Evolutionary conservation across 2,113 vertebrate species (phyloP).

Genomic region (Istiophorus platypterus): DNA sequence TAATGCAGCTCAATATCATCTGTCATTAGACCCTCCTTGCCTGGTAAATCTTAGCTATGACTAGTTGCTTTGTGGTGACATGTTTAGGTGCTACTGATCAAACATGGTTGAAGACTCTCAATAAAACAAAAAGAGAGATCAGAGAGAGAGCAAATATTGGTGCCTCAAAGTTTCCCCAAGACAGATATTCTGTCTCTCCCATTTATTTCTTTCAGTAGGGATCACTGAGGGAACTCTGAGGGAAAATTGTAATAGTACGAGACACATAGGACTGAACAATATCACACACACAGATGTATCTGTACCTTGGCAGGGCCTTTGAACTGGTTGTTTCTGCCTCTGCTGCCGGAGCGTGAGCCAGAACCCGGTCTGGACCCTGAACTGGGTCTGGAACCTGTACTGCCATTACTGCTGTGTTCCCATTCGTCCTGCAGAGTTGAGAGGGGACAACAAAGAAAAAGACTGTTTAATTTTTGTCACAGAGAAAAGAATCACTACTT

Average conservation of each 20-base stretch:
- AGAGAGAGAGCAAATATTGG: no score
- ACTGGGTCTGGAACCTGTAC: conserved; percentile 84
- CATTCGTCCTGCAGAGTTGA: conserved; percentile 84
- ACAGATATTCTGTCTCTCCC: not conserved
- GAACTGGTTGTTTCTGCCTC: conserved; percentile 85
- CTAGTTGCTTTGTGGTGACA: not conserved
- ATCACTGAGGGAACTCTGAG: not conserved
- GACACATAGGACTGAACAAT: not conserved
- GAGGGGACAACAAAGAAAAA: not conserved
- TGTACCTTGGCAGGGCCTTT: conserved; percentile 84
- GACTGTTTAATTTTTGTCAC: not conserved
- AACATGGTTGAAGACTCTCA: not conserved
- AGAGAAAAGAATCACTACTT: not conserved
- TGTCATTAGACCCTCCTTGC: not conserved
- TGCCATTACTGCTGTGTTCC: conserved; percentile 90
- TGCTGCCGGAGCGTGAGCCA: conserved; percentile 86
- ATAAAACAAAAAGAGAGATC: not conserved
- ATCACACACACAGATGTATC: not conserved
- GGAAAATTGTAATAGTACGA: not conserved
- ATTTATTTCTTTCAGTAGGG: not conserved
- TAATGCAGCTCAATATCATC: not conserved
- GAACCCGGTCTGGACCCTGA: conserved; percentile 86
- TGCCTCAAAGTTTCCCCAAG: not conserved
- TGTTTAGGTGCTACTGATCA: not conserved
- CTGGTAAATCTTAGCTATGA: not conserved